A percentile compares a stretch with the other conserved stretches of the same genome.
Conservation (phyloP, 2,113 vertebrate species). For the Myanophis thanlyinensis region DNA sequence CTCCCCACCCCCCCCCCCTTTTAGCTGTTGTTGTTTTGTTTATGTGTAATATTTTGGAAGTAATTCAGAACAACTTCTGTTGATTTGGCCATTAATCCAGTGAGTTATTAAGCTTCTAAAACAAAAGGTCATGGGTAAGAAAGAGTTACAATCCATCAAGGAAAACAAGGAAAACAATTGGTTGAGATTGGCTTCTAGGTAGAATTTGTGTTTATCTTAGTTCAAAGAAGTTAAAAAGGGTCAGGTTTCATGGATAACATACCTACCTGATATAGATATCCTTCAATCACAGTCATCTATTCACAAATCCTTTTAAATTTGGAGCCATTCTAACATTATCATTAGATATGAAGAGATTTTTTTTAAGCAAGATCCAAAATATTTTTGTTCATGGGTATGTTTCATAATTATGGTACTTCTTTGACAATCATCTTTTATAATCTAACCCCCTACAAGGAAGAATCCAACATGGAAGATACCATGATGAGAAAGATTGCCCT, state of each 20-base stretch:
- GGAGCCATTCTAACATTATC: not conserved
- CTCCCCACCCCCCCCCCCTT: not conserved
- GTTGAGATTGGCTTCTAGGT: not conserved
- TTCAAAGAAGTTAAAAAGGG: not conserved
- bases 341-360: not conserved
- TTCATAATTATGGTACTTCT: not conserved
- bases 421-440: not conserved
- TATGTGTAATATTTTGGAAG: constrained; percentile 60
- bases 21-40: constrained; percentile 44
- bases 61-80: constrained; percentile 66
- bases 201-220: not conserved
- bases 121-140: constrained; percentile 78
- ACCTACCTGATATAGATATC: not conserved
- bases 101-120: constrained; percentile 78
- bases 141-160: constrained; percentile 76
- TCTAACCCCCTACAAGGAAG: not conserved
- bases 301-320: not conserved
- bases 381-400: not conserved
- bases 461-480: not conserved
- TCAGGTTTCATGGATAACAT: not conserved
- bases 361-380: not conserved
- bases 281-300: not conserved
- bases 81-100: constrained; percentile 80
- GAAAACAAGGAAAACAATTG: constrained; percentile 45
- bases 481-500: not conserved